Conservation (phyloP, 2,888 invertebrate genomes). For the Anorthoa munda region DNA sequence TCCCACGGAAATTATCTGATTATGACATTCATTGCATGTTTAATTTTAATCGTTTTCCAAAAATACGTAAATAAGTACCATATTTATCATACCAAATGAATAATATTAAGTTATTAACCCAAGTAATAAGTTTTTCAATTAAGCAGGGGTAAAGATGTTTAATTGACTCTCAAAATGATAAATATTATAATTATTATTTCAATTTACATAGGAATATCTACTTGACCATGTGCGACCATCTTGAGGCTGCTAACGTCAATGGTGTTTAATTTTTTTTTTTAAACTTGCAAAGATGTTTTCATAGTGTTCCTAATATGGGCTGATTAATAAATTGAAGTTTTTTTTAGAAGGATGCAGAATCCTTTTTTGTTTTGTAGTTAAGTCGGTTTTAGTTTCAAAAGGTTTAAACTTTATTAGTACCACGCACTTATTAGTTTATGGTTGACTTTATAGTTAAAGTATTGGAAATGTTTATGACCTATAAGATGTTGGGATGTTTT, state of each 20-base stretch:
- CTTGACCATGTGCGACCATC: not conserved
- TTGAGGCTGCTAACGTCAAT: conserved; percentile 32
- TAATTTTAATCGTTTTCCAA: conserved; percentile 46
- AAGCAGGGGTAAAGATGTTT: conserved; percentile 56
- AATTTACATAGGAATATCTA: conserved; percentile 57
- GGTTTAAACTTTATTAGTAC: too few species aligned
- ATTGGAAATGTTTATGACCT: not conserved
- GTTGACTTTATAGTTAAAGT: too few species aligned
- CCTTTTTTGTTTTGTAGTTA: not conserved
- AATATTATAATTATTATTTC: conserved; percentile 66
- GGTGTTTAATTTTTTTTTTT: conserved; percentile 22
- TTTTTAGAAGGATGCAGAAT: conserved; percentile 17
- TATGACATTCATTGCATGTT: conserved; percentile 46
- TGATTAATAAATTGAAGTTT: conserved; percentile 42
- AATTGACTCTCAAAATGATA: conserved; percentile 68
- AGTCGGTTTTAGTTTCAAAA: not conserved
- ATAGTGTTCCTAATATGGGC: conserved; percentile 31
- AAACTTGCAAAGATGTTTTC: conserved; percentile 24
- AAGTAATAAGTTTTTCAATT: conserved; percentile 61
- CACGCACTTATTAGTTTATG: too few species aligned
- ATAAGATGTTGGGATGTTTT: not conserved
- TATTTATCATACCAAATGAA: conserved; percentile 57
- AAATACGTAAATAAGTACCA: conserved; percentile 43
- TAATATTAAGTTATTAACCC: conserved; percentile 56
- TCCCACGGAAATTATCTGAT: conserved; percentile 45